Evolutionary conservation across 2,113 vertebrate species (phyloP), one percentile per base, ranked within the genome.

Genomic region (Merops nubicus): DNA sequence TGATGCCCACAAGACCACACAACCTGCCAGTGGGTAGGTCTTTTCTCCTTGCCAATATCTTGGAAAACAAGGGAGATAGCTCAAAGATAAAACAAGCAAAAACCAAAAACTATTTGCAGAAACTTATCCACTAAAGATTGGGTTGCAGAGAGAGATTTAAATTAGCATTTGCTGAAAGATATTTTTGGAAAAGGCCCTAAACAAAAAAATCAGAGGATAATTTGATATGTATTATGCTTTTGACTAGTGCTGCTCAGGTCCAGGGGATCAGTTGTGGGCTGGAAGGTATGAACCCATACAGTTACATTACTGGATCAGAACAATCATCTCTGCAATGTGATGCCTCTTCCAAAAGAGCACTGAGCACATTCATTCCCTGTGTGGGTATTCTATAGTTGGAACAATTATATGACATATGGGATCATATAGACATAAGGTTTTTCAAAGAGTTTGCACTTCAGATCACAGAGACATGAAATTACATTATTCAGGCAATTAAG

Each of bases 11-110:
- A 45, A 20, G 42, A 63, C 9, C 45, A 53, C 29, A 22, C 8
- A 68, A 34, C 11, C 19, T 11, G 0, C 10, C 33, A 33, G 1
- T 0, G 5, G 1, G 11, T 33, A 8, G 11, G 8, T 38, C n/a
- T 26, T 38, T 34, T 14, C 22, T 42, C 36, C 67, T 43, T 68
- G 29, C 3, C 40, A n/a, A 1, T 12, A 23, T 5, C 48, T 33
- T 18, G 16, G 40, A 62, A 79, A 85, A 11, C 22, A 73, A 38
- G 33, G 25, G 34, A 63, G 11, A 21, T 3, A 31, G 9, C 57
- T 60, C 73, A 69, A 56, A 40, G 29, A 34, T 4, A 83, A 53
- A 78, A 12, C 15, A 73, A 72, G 15, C 10, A 76, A 76, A 13
- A 8, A 51, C 47, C 7, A 5, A 67, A 45, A 85, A 75, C 2